These are phyloP conservation scores for Corythaixoides concolor DNA, from an alignment of 2,113 vertebrate genomes.

Conservation along the genomic window DNA sequence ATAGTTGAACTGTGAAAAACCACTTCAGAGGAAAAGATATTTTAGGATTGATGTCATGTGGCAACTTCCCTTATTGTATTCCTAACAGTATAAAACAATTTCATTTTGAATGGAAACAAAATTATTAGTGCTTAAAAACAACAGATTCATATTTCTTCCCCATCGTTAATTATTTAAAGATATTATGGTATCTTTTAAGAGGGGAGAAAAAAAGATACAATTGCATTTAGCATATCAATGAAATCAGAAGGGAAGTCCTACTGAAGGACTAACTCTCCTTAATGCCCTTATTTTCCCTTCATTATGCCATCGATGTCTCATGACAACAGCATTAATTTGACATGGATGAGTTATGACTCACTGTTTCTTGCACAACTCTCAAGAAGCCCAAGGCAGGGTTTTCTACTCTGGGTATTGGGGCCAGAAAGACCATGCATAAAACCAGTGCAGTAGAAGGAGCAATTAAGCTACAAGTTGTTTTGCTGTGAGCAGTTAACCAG, in stretches of 20 bases:
- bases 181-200: neutral
- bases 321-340: slow-evolving; percentile 87
- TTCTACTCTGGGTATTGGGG: slow-evolving; percentile 68
- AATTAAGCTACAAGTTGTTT: slow-evolving; percentile 82
- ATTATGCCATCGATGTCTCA: slow-evolving; percentile 88
- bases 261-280: slow-evolving; percentile 85
- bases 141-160: neutral
- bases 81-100: neutral
- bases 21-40: neutral
- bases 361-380: slow-evolving; percentile 66
- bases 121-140: neutral
- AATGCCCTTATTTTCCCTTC: slow-evolving; percentile 86
- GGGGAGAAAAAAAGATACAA: neutral
- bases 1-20: neutral
- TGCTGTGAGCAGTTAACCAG: slow-evolving; percentile 73
- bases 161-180: neutral
- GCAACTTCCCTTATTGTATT: neutral
- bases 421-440: slow-evolving; percentile 69
- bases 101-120: neutral
- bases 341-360: slow-evolving; percentile 87
- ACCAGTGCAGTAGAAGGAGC: slow-evolving; percentile 61
- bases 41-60: neutral
- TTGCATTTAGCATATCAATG: slow-evolving; percentile 2
- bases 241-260: slow-evolving; percentile 58
- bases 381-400: slow-evolving; percentile 75